These are phyloP conservation scores for Grus americana DNA, from an alignment of 2,113 vertebrate species.

Conservation along the genomic window DNA sequence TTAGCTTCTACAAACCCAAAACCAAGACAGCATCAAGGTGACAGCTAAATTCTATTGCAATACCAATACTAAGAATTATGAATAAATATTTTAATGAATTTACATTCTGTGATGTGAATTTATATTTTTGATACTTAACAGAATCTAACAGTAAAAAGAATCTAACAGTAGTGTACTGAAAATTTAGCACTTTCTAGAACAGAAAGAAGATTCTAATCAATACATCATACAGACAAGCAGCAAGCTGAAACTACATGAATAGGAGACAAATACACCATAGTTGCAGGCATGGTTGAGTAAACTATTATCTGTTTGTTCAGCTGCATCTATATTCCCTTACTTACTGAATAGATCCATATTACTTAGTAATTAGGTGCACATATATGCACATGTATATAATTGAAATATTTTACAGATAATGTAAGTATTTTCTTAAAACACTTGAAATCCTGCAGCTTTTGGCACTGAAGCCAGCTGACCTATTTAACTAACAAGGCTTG, in stretches of 20 bases:
- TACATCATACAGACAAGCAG: not conserved
- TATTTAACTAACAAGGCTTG: conserved; percentile 7
- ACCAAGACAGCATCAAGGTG: not conserved
- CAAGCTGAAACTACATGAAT: not conserved
- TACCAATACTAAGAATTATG: not conserved
- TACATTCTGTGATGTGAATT: not conserved
- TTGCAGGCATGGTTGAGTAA: not conserved
- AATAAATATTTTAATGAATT: not conserved
- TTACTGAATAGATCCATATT: not conserved
- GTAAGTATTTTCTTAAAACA: not conserved
- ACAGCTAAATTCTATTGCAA: not conserved
- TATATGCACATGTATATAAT: not conserved
- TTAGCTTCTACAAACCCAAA: not conserved
- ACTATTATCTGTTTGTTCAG: not conserved
- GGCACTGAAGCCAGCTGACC: not conserved
- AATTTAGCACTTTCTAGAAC: not conserved
- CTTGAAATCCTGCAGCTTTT: not conserved
- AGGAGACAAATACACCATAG: not conserved
- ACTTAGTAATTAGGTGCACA: not conserved
- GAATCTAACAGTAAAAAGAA: not conserved
- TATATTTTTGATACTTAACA: not conserved
- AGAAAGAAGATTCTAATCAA: not conserved
- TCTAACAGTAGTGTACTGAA: not conserved
- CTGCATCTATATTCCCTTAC: not conserved
- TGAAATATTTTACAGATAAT: not conserved